Conservation (phyloP, 2,797 vertebrate genomes). For the Hozukius guyotensis region DNA sequence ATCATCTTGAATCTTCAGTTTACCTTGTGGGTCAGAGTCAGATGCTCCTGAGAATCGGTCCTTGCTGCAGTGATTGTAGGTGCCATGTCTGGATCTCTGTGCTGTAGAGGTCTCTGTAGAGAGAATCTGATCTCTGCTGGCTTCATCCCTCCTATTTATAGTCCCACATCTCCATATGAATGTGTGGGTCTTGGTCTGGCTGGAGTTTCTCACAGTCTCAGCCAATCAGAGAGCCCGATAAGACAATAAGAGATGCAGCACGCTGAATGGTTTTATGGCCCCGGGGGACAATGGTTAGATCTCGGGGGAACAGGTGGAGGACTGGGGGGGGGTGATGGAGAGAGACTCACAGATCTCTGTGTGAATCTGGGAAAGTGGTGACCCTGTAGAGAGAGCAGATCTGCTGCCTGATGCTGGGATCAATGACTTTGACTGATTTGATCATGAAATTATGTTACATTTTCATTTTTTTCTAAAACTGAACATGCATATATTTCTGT, state of each 20-base stretch:
- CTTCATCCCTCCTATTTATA: conserved; percentile 86
- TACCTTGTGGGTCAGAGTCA: conserved; percentile 78
- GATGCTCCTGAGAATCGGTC: conserved; percentile 68
- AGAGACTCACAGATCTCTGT: conserved; percentile 31
- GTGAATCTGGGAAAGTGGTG: conserved; percentile 54
- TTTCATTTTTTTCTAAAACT: neutral
- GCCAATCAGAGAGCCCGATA: conserved; percentile 83
- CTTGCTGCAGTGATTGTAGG: conserved; percentile 75
- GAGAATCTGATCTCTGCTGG: conserved; percentile 73
- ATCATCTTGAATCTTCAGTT: conserved; percentile 28
- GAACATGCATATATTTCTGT: neutral
- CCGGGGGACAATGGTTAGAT: conserved; percentile 62
- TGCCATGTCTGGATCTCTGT: conserved; percentile 79
- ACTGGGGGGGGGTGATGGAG: conserved; percentile 19
- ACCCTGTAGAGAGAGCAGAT: conserved; percentile 37
- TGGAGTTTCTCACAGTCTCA: conserved; percentile 79
- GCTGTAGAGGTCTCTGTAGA: conserved; percentile 73
- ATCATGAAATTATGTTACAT: neutral
- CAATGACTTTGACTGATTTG: conserved; percentile 48
- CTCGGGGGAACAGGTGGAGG: conserved; percentile 63
- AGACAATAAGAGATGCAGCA: conserved; percentile 71
- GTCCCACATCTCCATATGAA: conserved; percentile 84
- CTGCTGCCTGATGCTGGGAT: conserved; percentile 39
- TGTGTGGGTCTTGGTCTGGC: conserved; percentile 82
- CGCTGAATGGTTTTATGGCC: conserved; percentile 59